Conservation (phyloP, 1,140 invertebrate genomes). For the Habropoda laboriosa region DNA sequence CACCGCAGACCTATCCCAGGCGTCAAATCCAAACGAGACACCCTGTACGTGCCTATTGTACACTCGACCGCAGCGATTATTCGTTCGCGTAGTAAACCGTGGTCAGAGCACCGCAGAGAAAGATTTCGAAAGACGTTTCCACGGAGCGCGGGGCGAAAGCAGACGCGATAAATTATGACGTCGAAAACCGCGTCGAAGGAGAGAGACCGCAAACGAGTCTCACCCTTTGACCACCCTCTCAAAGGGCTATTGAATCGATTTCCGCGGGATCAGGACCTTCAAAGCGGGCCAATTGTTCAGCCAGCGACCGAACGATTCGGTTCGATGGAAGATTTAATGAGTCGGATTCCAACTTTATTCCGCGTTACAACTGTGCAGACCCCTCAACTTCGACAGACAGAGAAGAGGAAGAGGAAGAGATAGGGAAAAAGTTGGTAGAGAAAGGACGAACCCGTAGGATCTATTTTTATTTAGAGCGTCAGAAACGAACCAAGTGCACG, state of each 20-base stretch:
- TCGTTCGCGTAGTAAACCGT: no score
- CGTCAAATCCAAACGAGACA: no score
- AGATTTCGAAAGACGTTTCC: neutral
- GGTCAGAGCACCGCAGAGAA: neutral
- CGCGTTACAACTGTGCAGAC: neutral
- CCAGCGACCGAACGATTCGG: slow-evolving; percentile 6
- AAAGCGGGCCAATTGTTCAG: slow-evolving; percentile 42
- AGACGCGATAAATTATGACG: slow-evolving; percentile 43
- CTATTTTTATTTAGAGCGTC: neutral
- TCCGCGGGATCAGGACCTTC: slow-evolving; percentile 28
- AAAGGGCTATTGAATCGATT: slow-evolving; percentile 46
- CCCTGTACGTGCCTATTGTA: no score
- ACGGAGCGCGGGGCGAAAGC: slow-evolving; percentile 1
- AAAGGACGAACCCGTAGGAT: neutral
- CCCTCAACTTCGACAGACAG: neutral
- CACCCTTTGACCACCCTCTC: slow-evolving; percentile 36
- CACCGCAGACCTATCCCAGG: no score
- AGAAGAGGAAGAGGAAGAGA: no score
- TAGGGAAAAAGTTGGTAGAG: no score
- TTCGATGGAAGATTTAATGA: slow-evolving; percentile 31
- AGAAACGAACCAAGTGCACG: no score
- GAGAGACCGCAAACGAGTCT: slow-evolving; percentile 44
- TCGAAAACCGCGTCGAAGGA: slow-evolving; percentile 12
- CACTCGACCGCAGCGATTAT: no score
- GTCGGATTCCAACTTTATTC: slow-evolving; percentile 32